Percentiles rank a stretch among this genome's conserved stretches.
Conservation (phyloP, 2,113 vertebrate species). For the Nipponia nippon region DNA sequence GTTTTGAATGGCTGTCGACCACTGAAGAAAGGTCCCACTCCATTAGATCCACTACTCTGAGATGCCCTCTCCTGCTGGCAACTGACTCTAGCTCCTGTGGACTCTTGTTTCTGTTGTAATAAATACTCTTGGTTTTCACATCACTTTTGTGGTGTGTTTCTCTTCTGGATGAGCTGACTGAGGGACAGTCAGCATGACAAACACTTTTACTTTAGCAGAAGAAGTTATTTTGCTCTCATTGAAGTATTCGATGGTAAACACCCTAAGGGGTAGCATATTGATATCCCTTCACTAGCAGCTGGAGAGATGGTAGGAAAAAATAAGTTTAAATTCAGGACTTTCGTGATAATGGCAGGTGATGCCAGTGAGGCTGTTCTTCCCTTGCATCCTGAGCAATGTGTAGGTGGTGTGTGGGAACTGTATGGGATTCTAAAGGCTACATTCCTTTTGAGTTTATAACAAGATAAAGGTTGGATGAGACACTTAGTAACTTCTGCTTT, state of each 20-base stretch:
- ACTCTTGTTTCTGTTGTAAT: background rate
- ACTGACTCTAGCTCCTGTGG: background rate
- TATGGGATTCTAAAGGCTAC: background rate
- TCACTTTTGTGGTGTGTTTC: background rate
- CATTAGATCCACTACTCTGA: background rate
- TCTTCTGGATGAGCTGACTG: background rate
- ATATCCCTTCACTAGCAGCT: background rate
- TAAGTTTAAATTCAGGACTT: background rate
- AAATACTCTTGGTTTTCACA: background rate
- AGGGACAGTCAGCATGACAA: background rate
- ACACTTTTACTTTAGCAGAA: background rate
- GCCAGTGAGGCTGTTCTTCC: background rate
- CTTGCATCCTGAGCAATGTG: background rate
- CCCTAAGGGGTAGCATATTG: background rate
- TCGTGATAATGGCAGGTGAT: background rate
- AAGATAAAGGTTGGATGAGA: background rate
- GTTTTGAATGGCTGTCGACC: background rate
- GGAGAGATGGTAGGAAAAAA: background rate
- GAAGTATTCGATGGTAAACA: background rate
- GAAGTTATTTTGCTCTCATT: background rate
- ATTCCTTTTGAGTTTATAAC: background rate
- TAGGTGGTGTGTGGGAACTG: background rate
- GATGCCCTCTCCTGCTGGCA: background rate
- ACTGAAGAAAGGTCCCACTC: background rate
- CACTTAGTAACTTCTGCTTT: background rate